Percentiles rank a stretch among this genome's conserved stretches.
Evolutionary conservation across 2,888 invertebrate species (phyloP).

Genomic region (Troides oblongomaculatus): DNA sequence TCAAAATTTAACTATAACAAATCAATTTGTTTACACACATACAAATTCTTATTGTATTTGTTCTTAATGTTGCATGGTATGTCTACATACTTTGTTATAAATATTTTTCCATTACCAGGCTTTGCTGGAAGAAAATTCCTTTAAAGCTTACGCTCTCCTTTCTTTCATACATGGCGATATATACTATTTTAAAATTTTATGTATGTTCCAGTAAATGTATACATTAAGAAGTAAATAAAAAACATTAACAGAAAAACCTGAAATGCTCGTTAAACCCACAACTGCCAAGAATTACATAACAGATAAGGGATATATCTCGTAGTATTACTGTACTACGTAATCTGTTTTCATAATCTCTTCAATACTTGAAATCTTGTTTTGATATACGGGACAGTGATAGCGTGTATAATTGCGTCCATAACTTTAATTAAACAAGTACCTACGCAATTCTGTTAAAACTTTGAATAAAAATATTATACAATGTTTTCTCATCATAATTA

Average conservation of each 20-base stretch:
- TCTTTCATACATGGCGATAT: no score
- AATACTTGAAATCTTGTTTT: conserved; percentile 18
- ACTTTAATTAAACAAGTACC: conserved; percentile 6
- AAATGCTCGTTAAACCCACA: conserved; percentile 8
- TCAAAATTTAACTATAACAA: no score
- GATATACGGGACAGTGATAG: conserved; percentile 1
- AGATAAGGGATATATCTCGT: conserved; percentile 9
- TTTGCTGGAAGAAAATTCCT: no score
- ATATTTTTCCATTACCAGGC: no score
- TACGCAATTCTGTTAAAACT: conserved; percentile 15
- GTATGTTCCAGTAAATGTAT: no score
- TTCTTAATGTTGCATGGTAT: no score
- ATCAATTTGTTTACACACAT: no score
- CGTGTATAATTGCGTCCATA: conserved; percentile 3
- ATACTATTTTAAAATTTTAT: no score
- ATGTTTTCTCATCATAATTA: conserved; percentile 26
- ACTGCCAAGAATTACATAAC: conserved; percentile 20
- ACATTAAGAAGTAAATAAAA: no score
- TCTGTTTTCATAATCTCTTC: conserved; percentile 22
- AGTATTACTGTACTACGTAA: conserved; percentile 14
- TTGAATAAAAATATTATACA: conserved; percentile 13
- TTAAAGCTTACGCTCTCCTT: no score
- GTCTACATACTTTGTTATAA: no score
- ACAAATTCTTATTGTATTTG: no score
- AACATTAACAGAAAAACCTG: neutral